Evolutionary conservation across 2,888 invertebrate species (phyloP), one percentile per base, ranked within the genome.

Genomic region (Melipona beecheii): DNA sequence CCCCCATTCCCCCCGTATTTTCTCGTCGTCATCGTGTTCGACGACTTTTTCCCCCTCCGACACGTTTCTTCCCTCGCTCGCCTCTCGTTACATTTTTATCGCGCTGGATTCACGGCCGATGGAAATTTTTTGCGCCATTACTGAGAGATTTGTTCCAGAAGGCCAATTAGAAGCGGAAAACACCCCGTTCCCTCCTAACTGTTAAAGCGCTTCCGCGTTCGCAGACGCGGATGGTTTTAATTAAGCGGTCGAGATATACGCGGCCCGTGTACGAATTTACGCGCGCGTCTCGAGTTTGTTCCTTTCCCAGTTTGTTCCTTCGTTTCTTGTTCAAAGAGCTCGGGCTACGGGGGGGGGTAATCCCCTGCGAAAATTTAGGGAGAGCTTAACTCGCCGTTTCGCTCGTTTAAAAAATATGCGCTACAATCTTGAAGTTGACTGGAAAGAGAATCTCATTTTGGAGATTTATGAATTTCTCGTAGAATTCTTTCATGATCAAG

Each of bases 111-210:
- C 73, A 73, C 60, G 36, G 66, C 21, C 58, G 76, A 52, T 54
- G 75, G 73, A 60, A 66, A 58, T 58, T 78, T 73, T 78, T 62
- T 58, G 15, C 60, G 4, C 64, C 68, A 80, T 83, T 83, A 83
- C 73, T 27, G 60, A 43, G 54, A 58, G 76, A 83, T 81, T 73
- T 69, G 71, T 64, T 70, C 64, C 62, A 31, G 72, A 43, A 73
- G 56, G 75, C 73, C 66, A 83, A 83, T 81, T 81, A 76, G 62
- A 72, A 64, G 43, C 36, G 75, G 66, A 56, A 81, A 81, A 49
- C 65, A 68, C 24, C 43, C 43, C 56, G 72, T 49, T 68, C 54
- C 6, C 52, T 15, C n/a, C 36, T 43, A 56, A 65, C 62, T 75
- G 76, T 83, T 83, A 81, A 80, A 71, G 11, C 60, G 80, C 66